phyloP scores from a whole-genome alignment of 2,888 invertebrate genomes.

The Lasioglossum morio region DNA sequence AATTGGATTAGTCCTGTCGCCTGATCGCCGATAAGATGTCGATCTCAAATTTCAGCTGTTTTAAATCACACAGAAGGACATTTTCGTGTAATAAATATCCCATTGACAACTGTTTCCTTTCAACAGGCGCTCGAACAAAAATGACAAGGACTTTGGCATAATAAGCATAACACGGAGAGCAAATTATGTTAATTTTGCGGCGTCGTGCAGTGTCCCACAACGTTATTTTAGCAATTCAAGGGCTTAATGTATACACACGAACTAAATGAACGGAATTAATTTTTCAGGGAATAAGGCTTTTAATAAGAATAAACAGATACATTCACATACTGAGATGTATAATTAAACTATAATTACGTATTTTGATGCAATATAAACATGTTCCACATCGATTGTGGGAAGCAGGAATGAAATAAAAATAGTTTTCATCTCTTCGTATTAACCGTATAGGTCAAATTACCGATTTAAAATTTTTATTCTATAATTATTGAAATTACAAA shows the following conservation, averaged over 20 bases:
- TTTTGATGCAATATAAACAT: neutral
- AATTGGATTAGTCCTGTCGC: conserved; percentile 42
- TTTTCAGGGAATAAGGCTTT: too few relatives aligned
- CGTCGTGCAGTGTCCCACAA: neutral
- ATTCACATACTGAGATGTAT: neutral
- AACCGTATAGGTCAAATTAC: too few relatives aligned
- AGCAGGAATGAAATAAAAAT: neutral
- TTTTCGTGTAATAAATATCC: conserved; percentile 41
- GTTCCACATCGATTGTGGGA: neutral
- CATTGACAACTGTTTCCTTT: neutral
- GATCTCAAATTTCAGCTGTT: conserved; percentile 14
- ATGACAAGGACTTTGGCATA: neutral
- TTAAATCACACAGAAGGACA: conserved; percentile 48
- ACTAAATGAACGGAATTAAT: neutral
- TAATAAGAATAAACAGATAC: neutral
- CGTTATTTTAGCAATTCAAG: neutral
- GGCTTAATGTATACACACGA: neutral
- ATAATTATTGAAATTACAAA: too few relatives aligned
- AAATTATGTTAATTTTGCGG: neutral
- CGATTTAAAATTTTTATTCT: neutral
- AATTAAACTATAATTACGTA: neutral
- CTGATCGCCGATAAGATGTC: conserved; percentile 43
- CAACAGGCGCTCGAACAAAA: neutral
- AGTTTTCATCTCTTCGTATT: neutral
- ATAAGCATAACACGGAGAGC: neutral